Conservation (phyloP, 2,797 vertebrate species). For the Silurus aristotelis region DNA sequence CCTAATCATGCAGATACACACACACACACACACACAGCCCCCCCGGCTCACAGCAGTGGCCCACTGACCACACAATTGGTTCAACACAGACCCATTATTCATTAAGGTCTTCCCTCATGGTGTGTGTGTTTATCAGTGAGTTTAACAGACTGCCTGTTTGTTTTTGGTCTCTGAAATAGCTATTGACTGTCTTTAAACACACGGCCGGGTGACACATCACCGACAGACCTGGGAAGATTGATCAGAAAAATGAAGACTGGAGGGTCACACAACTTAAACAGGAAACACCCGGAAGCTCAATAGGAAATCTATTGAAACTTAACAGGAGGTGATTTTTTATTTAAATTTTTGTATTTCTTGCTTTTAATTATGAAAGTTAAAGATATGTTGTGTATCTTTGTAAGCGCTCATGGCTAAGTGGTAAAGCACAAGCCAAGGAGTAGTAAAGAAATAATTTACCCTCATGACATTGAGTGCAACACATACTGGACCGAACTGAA, state of each 20-base stretch:
- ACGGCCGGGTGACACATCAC: conserved; percentile 40
- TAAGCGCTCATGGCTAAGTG: too few relatives aligned
- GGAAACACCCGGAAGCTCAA: conserved; percentile 1
- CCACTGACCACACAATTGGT: conserved; percentile 70
- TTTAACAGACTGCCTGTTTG: conserved; percentile 64
- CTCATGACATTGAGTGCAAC: background rate
- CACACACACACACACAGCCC: conserved; percentile 28
- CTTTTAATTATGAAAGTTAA: background rate
- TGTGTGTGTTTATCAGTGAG: conserved; percentile 69
- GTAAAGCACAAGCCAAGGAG: background rate
- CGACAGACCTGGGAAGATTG: conserved; percentile 48
- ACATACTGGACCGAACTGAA: background rate
- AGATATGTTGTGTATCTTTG: background rate
- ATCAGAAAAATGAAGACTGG: conserved; percentile 38
- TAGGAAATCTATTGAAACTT: background rate
- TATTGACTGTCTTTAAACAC: conserved; percentile 58
- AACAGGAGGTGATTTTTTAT: background rate
- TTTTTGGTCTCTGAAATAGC: conserved; percentile 63
- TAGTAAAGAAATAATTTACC: background rate
- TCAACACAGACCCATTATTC: conserved; percentile 78
- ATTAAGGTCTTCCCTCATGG: conserved; percentile 71
- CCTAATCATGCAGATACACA: conserved; percentile 43
- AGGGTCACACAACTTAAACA: conserved; percentile 15
- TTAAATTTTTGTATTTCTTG: background rate
- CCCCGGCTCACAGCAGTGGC: conserved; percentile 54